Base-by-base conservation (phyloP, 2,797 vertebrate genomes). In the Esox masquinongy region DNA sequence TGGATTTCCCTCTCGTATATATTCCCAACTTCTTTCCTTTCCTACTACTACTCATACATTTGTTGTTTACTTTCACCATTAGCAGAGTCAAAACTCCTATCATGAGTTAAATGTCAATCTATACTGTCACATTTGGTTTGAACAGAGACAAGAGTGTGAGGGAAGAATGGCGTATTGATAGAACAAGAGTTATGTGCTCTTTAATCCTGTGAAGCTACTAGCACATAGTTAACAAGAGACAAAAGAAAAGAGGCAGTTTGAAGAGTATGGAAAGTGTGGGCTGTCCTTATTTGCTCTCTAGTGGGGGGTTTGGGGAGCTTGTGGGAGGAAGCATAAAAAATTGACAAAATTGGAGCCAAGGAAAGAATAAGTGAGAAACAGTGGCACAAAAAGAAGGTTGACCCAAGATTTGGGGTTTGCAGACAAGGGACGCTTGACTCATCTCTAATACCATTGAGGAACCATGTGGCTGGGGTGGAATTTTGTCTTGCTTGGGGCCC, bases 261-360 rank as follows among this genome's bases (percentile, higher is more conserved):
- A 86, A 80, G 87, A 88, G 89, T 87, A 91, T 85, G 87, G 86
- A 85, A 84, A 87, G 90, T 89, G 89, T 88, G 91, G 92, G 93
- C 92, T 88, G 93, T 93, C 93, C 92, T 92, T 92, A 86, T 83
- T 88, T 90, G 90, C 89, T 93, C 91, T 88, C 87, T 86, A 82
- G 84, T 85, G 84, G 79, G 78, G 87, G 85, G 81, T 75, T 82
- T 84, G 88, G 90, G 90, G 56, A 74, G 77, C 59, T 80, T 72
- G 80, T 72, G 79, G 91, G 92, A 92, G 91, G 92, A 91, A 91
- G 86, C 88, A 88, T 76, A 77, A 70, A 64, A 24, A 39, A 70
- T 34, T 68, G 73, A 53, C 31, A 22, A 59, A 66, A 74, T 16
- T 69, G 73, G 66, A 72, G 43, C 61, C 75, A 68, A 70, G 81